phyloP scores from a whole-genome alignment of 92 coral and sea anemone species.

The Siderastrea siderea region DNA sequence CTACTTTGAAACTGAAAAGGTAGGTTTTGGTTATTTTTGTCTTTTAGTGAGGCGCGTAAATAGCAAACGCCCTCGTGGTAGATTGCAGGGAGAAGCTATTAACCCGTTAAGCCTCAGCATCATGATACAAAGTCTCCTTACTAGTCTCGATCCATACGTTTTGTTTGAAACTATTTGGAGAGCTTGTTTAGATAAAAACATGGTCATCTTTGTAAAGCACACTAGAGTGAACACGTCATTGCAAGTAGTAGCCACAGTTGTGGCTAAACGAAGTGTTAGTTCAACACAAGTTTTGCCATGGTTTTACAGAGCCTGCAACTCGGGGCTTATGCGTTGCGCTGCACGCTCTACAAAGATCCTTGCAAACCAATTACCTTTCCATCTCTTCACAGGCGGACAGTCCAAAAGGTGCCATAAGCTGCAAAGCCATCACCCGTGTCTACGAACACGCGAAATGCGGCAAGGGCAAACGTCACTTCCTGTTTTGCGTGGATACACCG shows the following conservation, averaged over 20 bases:
- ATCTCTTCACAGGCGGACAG: constrained; percentile 70
- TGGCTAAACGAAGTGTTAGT: no score
- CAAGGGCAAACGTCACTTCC: constrained; percentile 69
- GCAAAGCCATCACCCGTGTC: constrained; percentile 86
- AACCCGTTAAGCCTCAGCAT: no score
- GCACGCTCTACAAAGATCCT: not conserved
- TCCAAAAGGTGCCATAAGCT: constrained; percentile 98
- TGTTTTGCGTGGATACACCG: constrained; percentile 89
- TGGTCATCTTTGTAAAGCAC: no score
- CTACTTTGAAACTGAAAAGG: constrained; percentile 96
- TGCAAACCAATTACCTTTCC: not conserved
- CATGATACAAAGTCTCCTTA: no score
- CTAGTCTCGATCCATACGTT: no score
- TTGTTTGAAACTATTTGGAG: no score
- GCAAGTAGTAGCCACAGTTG: no score
- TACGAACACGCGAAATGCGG: constrained; percentile 78
- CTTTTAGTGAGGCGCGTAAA: not conserved
- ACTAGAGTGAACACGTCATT: no score
- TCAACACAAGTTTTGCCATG: no score
- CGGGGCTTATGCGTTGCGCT: not conserved
- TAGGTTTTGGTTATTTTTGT: constrained; percentile 17
- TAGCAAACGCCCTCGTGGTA: not conserved
- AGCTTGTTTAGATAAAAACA: no score
- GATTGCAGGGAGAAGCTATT: no score
- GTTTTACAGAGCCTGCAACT: not conserved